These are phyloP conservation scores for Chamaetylas fuelleborni DNA, from an alignment of 2,113 vertebrate genomes.

Conservation along the genomic window DNA sequence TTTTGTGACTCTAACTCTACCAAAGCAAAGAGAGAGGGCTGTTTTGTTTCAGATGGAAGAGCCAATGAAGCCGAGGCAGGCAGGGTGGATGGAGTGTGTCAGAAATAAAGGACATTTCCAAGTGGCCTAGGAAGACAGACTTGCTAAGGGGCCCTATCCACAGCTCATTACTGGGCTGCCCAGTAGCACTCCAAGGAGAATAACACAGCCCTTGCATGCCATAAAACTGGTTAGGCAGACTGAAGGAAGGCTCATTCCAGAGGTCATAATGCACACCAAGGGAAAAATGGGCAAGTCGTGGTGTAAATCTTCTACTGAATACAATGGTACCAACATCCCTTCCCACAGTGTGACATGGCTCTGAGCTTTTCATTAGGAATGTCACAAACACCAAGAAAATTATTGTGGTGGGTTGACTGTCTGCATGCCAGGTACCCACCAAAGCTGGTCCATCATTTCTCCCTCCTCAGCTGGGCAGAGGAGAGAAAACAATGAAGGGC, in stretches of 20 bases:
- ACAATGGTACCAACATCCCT: not conserved
- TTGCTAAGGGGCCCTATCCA: not conserved
- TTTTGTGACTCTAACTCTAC: not conserved
- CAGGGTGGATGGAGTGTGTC: fast-evolving
- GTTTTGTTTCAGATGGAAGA: not conserved
- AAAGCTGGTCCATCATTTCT: not conserved
- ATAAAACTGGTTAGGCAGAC: not conserved
- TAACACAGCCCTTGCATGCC: not conserved
- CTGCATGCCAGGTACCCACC: not conserved
- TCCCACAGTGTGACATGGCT: not conserved
- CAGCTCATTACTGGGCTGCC: not conserved
- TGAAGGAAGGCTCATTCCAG: not conserved
- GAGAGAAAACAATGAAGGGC: not conserved
- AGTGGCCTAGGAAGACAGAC: fast-evolving
- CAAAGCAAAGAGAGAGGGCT: not conserved
- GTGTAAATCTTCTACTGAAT: not conserved
- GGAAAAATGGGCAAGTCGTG: not conserved
- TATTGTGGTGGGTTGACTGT: not conserved
- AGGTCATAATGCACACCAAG: not conserved
- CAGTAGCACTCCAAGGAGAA: not conserved
- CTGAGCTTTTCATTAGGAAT: not conserved
- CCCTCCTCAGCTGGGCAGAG: not conserved
- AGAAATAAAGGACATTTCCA: not conserved
- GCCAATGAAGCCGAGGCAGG: not conserved
- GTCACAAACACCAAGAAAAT: not conserved